These are phyloP conservation scores for Steinernema khuongi DNA, from an alignment of 1,140 invertebrate genomes.

Conservation along the genomic window DNA sequence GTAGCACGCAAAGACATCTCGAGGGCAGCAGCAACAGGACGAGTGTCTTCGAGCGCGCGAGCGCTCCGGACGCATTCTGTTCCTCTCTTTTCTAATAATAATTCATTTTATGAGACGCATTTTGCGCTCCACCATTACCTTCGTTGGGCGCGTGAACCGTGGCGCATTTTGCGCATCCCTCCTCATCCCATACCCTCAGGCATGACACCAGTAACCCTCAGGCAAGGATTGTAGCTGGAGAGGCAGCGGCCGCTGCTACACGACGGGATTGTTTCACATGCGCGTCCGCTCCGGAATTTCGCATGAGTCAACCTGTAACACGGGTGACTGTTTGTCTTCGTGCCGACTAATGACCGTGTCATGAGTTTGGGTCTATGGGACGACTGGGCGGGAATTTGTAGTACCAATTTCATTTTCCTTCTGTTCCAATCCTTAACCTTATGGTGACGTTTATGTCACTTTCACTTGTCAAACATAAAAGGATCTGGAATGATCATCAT, in stretches of 20 bases:
- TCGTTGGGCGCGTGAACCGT: neutral
- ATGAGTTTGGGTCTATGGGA: too few relatives aligned
- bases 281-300: neutral
- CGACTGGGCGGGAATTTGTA: too few relatives aligned
- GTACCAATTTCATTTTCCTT: too few relatives aligned
- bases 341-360: too few relatives aligned
- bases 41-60: neutral
- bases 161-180: neutral
- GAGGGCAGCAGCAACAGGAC: neutral
- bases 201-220: neutral
- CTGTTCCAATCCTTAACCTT: too few relatives aligned
- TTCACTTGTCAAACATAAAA: too few relatives aligned
- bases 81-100: neutral
- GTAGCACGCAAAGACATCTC: neutral
- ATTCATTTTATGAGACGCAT: conserved; percentile 15
- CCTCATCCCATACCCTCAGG: conserved; percentile 3
- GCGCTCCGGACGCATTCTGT: neutral
- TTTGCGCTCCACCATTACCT: neutral
- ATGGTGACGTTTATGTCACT: too few relatives aligned
- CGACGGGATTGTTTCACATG: neutral
- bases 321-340: neutral
- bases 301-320: neutral
- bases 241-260: too few relatives aligned
- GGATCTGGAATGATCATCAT: too few relatives aligned
- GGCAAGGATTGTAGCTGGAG: too few relatives aligned